A percentile compares a stretch with the other conserved stretches of the same genome.
These are phyloP conservation scores for Eulithis testata DNA, from an alignment of 2,888 invertebrate genomes.

Conservation along the genomic window DNA sequence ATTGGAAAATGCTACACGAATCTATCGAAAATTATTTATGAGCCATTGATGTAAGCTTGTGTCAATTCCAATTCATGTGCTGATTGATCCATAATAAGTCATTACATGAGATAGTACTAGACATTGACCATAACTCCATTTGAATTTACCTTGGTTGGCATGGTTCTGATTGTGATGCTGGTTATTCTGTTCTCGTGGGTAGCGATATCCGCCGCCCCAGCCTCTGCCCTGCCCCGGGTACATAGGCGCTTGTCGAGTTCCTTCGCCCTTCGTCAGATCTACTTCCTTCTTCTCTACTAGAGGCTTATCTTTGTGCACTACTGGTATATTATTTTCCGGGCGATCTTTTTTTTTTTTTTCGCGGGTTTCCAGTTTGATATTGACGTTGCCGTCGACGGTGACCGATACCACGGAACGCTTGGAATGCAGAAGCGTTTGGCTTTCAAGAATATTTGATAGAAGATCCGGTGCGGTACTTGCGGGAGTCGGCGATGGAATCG, in stretches of 20 bases:
- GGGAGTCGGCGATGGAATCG: slow-evolving; percentile 69
- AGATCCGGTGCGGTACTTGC: slow-evolving; percentile 84
- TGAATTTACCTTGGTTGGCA: slow-evolving; percentile 30
- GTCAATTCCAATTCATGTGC: too few relatives aligned
- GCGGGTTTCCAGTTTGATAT: slow-evolving; percentile 65
- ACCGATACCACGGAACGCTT: slow-evolving; percentile 85
- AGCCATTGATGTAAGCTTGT: too few relatives aligned
- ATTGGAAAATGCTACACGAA: too few relatives aligned
- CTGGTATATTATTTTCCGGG: background rate
- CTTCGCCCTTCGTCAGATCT: slow-evolving; percentile 57
- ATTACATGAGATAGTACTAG: too few relatives aligned
- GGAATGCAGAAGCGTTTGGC: slow-evolving; percentile 89
- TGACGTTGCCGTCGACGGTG: slow-evolving; percentile 86
- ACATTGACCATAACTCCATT: background rate
- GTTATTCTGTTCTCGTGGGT: slow-evolving; percentile 73
- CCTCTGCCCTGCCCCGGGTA: slow-evolving; percentile 85
- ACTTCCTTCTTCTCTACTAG: slow-evolving; percentile 32
- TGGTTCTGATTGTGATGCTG: slow-evolving; percentile 62
- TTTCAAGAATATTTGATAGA: slow-evolving; percentile 88
- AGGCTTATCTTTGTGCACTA: slow-evolving; percentile 2
- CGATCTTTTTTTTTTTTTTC: too few relatives aligned
- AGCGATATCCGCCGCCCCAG: slow-evolving; percentile 75
- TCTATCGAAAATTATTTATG: too few relatives aligned
- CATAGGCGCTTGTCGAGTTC: slow-evolving; percentile 84
- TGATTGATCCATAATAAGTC: too few relatives aligned